Conservation (phyloP, 1,140 invertebrate species). For the Scylla paramamosain region DNA sequence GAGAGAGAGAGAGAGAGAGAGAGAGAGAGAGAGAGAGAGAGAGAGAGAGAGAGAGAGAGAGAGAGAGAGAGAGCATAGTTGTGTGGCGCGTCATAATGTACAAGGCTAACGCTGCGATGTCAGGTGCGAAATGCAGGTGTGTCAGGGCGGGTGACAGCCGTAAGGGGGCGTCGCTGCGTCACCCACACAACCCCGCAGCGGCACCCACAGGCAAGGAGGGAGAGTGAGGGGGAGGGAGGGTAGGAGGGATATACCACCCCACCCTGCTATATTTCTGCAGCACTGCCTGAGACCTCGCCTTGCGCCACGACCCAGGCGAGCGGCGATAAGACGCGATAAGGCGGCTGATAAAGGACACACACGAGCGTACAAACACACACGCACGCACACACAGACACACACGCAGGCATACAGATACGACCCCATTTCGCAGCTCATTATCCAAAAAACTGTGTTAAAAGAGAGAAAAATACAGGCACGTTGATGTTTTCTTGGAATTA, state of each 20-base stretch:
- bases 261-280: background rate
- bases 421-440: background rate
- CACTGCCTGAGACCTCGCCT: background rate
- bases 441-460: background rate
- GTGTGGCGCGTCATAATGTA: background rate
- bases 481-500: too few species aligned
- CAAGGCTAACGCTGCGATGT: background rate
- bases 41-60: conserved; percentile 7
- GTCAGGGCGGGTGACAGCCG: background rate
- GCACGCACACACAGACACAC: background rate
- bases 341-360: background rate
- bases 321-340: background rate
- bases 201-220: background rate
- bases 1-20: background rate
- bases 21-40: background rate
- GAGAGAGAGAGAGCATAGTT: background rate
- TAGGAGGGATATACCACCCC: background rate
- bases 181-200: background rate
- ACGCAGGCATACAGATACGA: background rate
- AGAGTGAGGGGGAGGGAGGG: background rate
- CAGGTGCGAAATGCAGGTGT: background rate
- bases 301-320: background rate
- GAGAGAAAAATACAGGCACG: background rate
- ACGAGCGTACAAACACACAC: background rate
- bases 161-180: background rate